Evolutionary conservation across 2,113 vertebrate genomes (phyloP), one percentile per base, ranked within the genome.

Genomic region (Proterorhinus semilunaris): DNA sequence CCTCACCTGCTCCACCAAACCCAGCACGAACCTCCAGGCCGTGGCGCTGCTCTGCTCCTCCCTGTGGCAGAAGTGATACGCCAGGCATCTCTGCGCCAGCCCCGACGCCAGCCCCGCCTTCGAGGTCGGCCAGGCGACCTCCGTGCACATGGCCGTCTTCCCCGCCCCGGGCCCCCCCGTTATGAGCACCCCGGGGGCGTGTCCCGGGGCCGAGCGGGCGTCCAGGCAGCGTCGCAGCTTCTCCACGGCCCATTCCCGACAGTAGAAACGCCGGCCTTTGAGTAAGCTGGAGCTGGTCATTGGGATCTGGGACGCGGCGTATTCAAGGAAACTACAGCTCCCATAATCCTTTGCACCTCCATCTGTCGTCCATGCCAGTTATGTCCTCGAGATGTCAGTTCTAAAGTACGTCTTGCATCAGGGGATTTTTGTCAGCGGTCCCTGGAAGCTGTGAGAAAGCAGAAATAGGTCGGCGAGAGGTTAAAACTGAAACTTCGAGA

Each of bases 201-300:
- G 75, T 3, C 86, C 84, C 0, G 81, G 48, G 6, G 71, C 11
- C 0, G 81, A 68, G 10, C 91, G 83, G 6, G 79, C 61, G 1
- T 91, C 92, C 81, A 94, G 83, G 72, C 88, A 91, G 78, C 75
- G 88, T 44, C 86, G 84, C 66, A 95, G 77, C 85, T 93, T 93
- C 21, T 90, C 91, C 76, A 94, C 87, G 63, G 93, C 93, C 93
- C 94, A 94, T 87, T 94, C 93, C 59, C 94, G 91, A 79, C 94
- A 92, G 78, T 90, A 90, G 87, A 95, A 94, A 36, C 77, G 76
- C 42, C 88, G 91, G 70, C 92, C 93, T 86, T 12, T 88, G 55
- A 92, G 88, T 69, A 87, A 82, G 78, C 92, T 92, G 69, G 78
- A 69, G 66, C 81, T 80, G 70, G 83, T 93, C 91, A 91, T 90